phyloP scores from a whole-genome alignment of 64 coral and sea anemone genomes.

The Porites lutea region DNA sequence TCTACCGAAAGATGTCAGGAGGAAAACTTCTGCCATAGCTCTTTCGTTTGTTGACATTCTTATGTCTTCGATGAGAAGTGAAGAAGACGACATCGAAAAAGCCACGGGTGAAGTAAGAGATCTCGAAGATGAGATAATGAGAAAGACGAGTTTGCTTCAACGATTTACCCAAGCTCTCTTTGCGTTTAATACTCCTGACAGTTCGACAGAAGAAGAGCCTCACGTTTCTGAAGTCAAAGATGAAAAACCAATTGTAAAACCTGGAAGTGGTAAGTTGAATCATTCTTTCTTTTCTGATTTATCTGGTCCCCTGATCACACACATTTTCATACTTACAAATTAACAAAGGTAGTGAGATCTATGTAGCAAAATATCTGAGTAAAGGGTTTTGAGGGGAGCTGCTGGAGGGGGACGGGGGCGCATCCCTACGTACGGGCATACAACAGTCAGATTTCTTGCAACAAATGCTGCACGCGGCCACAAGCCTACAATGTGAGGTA shows the following conservation, averaged over 20 bases:
- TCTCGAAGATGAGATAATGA: background rate
- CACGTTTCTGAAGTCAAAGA: background rate
- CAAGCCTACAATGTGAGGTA: too few species aligned
- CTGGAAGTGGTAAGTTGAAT: too few species aligned
- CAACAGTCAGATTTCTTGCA: too few species aligned
- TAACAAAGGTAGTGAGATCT: too few species aligned
- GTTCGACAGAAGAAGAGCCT: background rate
- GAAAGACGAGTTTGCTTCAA: background rate
- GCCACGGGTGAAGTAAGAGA: background rate
- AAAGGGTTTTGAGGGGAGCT: too few species aligned
- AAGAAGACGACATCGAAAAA: background rate
- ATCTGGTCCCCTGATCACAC: too few species aligned
- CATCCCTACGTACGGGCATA: too few species aligned
- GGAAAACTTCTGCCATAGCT: background rate
- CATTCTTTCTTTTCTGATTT: too few species aligned
- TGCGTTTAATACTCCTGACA: background rate
- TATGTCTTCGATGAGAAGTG: background rate
- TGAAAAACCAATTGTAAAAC: background rate
- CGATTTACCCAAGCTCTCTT: background rate
- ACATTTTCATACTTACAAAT: too few species aligned
- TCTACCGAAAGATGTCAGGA: background rate
- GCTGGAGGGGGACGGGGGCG: too few species aligned
- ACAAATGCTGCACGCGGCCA: too few species aligned
- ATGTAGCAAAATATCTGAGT: too few species aligned
- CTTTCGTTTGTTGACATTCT: background rate